Evolutionary conservation across 1,140 invertebrate species (phyloP).

Genomic region (Agraylea sexmaculata): DNA sequence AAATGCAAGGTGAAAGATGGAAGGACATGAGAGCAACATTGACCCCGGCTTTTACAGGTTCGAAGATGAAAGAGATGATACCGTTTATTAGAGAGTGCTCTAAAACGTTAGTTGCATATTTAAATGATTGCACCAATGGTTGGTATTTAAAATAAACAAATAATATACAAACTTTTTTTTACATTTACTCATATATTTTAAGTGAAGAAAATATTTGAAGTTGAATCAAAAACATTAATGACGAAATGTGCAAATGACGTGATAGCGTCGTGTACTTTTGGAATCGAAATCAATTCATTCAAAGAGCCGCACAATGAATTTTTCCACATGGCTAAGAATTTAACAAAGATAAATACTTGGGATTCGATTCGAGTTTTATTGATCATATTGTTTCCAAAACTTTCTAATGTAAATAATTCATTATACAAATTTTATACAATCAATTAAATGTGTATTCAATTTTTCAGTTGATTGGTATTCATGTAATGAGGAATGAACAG

Average conservation of each 20-base stretch:
- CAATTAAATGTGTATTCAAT: too few relatives aligned
- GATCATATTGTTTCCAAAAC: neutral
- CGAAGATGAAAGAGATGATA: too few relatives aligned
- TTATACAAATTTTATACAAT: neutral
- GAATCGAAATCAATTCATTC: constrained; percentile 36
- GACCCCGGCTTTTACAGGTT: too few relatives aligned
- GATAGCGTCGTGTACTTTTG: constrained; percentile 40
- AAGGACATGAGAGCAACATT: too few relatives aligned
- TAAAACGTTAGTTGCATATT: too few relatives aligned
- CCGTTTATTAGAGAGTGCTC: too few relatives aligned
- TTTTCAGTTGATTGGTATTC: constrained; percentile 3
- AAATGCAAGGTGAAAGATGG: too few relatives aligned
- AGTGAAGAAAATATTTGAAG: too few relatives aligned
- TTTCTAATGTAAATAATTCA: constrained; percentile 5
- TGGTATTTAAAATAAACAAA: too few relatives aligned
- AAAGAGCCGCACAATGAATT: constrained; percentile 33
- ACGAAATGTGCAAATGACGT: constrained; percentile 39
- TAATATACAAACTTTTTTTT: too few relatives aligned
- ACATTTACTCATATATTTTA: too few relatives aligned
- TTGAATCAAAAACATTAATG: constrained; percentile 36
- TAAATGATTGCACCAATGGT: too few relatives aligned
- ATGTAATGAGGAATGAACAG: constrained; percentile 4
- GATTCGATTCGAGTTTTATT: neutral
- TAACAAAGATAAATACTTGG: constrained; percentile 16
- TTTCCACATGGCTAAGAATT: constrained; percentile 24